phyloP scores from a whole-genome alignment of 1,140 invertebrate species.

The Drosophila punjabiensis region DNA sequence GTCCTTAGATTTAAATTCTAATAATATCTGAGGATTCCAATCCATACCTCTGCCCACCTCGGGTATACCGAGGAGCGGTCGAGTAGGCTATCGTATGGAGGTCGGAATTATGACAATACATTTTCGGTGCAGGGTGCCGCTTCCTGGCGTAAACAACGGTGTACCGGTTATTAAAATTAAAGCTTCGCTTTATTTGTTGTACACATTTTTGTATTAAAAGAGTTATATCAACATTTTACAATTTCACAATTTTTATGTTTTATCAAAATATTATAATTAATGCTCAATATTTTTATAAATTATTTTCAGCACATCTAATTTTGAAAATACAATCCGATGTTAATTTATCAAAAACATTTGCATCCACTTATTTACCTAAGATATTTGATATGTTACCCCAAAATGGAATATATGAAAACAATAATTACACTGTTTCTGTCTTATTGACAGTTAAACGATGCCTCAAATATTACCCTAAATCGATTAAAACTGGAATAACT shows the following conservation, averaged over 20 bases:
- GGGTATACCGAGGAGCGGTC: too few relatives aligned
- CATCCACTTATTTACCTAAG: constrained; percentile 25
- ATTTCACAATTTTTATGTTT: not conserved
- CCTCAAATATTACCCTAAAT: constrained; percentile 54
- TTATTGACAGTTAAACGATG: constrained; percentile 41
- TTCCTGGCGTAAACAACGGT: too few relatives aligned
- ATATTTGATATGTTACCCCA: constrained; percentile 30
- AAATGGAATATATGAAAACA: not conserved
- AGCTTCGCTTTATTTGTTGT: too few relatives aligned
- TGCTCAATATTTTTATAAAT: not conserved
- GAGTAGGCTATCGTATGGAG: too few relatives aligned
- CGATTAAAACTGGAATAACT: constrained; percentile 28
- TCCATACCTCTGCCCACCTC: too few relatives aligned
- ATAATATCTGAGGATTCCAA: too few relatives aligned
- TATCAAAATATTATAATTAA: not conserved
- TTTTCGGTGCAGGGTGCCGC: too few relatives aligned
- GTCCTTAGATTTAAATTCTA: too few relatives aligned
- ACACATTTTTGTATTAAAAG: not conserved
- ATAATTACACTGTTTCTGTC: constrained; percentile 9
- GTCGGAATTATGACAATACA: too few relatives aligned
- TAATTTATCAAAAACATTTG: constrained; percentile 50
- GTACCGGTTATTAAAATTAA: too few relatives aligned
- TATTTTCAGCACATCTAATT: constrained; percentile 41
- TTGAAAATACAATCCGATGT: constrained; percentile 26
- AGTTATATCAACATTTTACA: not conserved